These are phyloP conservation scores for Dipus sagitta DNA, from an alignment of 2,797 vertebrate genomes.

Conservation along the genomic window DNA sequence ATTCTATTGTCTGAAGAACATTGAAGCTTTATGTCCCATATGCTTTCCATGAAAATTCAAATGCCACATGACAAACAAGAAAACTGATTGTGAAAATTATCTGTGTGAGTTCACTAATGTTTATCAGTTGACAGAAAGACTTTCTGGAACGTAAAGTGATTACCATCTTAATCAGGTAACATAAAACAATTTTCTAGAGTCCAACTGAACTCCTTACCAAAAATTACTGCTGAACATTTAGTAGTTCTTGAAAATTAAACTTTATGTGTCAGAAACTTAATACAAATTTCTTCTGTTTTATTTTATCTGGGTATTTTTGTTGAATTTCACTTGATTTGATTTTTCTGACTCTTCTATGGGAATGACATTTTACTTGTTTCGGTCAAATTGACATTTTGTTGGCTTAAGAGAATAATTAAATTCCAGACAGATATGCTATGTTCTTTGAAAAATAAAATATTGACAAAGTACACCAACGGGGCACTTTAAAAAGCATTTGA, in stretches of 20 bases:
- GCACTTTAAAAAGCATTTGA: constrained; percentile 73
- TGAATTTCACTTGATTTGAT: constrained; percentile 70
- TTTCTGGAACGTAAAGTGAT: constrained; percentile 38
- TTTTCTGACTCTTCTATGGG: constrained; percentile 58
- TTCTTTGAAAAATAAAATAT: constrained; percentile 74
- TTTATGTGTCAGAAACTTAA: constrained; percentile 69
- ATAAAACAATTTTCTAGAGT: constrained; percentile 9
- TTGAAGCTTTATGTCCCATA: neutral
- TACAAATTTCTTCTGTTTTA: constrained; percentile 66
- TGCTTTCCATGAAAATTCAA: constrained; percentile 22
- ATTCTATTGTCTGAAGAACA: neutral
- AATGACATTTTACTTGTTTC: constrained; percentile 72
- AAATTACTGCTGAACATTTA: constrained; percentile 61
- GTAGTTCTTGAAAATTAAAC: constrained; percentile 70
- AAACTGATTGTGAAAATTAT: constrained; percentile 35
- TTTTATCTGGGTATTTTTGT: constrained; percentile 73
- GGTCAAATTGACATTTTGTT: constrained; percentile 77
- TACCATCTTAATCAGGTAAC: constrained; percentile 36
- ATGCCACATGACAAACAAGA: constrained; percentile 30
- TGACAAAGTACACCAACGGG: constrained; percentile 64
- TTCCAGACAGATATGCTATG: constrained; percentile 59
- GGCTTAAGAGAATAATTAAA: constrained; percentile 73
- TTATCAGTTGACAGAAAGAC: neutral
- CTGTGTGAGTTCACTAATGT: constrained; percentile 18
- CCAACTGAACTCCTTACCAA: neutral